Conservation (phyloP, 2,888 invertebrate genomes). For the Oscheius myriophilus region DNA sequence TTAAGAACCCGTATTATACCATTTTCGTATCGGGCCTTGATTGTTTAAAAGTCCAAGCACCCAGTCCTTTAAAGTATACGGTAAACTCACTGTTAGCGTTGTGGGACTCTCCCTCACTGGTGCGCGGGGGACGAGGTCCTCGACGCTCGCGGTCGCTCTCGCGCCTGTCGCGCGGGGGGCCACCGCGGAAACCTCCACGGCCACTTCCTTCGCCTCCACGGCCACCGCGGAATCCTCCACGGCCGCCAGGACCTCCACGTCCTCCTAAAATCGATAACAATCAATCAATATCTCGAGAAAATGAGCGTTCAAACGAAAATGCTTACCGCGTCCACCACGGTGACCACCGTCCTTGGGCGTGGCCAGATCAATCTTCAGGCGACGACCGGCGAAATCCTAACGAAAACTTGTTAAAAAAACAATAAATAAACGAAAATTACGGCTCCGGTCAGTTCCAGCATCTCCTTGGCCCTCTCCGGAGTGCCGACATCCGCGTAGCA, state of each 20-base stretch:
- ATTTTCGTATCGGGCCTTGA: too few relatives aligned
- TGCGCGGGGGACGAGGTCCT: conserved; percentile 10
- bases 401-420: background rate
- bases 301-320: background rate
- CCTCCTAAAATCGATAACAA: conserved; percentile 8
- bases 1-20: too few relatives aligned
- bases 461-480: conserved; percentile 43
- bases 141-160: conserved; percentile 1
- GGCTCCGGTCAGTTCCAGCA: conserved; percentile 39
- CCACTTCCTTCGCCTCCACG: conserved; percentile 28
- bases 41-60: too few relatives aligned
- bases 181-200: conserved; percentile 33
- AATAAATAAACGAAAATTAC: conserved; percentile 32
- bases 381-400: conserved; percentile 35
- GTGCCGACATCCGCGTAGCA: conserved; percentile 55
- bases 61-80: too few relatives aligned
- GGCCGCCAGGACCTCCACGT: conserved; percentile 28
- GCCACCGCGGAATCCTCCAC: conserved; percentile 24
- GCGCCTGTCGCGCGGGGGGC: conserved; percentile 5
- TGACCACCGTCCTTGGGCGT: conserved; percentile 26
- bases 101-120: conserved; percentile 3
- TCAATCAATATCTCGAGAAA: background rate
- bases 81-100: background rate
- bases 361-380: conserved; percentile 44
- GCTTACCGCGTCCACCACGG: conserved; percentile 14